A percentile compares a stretch with the other conserved stretches of the same genome.
These are phyloP conservation scores for Ctenosaura bakeri DNA, from an alignment of 2,797 vertebrate species.

Conservation along the genomic window DNA sequence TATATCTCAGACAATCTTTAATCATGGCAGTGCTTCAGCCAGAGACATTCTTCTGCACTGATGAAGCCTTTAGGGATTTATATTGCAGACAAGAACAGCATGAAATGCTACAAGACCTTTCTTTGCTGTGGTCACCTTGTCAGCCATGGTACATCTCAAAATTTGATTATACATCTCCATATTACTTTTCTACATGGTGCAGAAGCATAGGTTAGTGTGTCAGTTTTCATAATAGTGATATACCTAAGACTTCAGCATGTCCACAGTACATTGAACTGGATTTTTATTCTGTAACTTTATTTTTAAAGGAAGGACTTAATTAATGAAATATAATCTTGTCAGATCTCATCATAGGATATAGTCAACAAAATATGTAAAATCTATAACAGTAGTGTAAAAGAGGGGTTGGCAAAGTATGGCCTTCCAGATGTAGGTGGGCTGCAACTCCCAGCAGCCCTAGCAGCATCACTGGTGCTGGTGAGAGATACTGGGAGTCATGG, in stretches of 20 bases:
- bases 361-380: too few relatives aligned
- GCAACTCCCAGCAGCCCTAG: too few relatives aligned
- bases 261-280: background rate
- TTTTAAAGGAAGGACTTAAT: constrained; percentile 15
- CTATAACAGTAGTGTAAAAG: too few relatives aligned
- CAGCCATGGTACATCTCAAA: constrained; percentile 14
- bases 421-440: too few relatives aligned
- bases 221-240: constrained; percentile 3
- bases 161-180: constrained; percentile 31
- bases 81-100: constrained; percentile 38
- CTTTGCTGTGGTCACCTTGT: background rate
- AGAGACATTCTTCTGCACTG: constrained; percentile 10
- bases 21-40: constrained; percentile 2
- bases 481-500: too few relatives aligned
- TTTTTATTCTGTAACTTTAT: background rate
- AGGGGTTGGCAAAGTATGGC: too few relatives aligned
- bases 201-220: background rate
- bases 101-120: constrained; percentile 50
- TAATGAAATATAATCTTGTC: background rate
- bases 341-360: background rate
- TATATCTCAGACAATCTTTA: constrained; percentile 45
- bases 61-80: constrained; percentile 54
- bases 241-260: background rate
- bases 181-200: constrained; percentile 22
- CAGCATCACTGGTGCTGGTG: too few relatives aligned